phyloP scores from a whole-genome alignment of 2,113 vertebrate genomes.

The Chaetops frenatus region DNA sequence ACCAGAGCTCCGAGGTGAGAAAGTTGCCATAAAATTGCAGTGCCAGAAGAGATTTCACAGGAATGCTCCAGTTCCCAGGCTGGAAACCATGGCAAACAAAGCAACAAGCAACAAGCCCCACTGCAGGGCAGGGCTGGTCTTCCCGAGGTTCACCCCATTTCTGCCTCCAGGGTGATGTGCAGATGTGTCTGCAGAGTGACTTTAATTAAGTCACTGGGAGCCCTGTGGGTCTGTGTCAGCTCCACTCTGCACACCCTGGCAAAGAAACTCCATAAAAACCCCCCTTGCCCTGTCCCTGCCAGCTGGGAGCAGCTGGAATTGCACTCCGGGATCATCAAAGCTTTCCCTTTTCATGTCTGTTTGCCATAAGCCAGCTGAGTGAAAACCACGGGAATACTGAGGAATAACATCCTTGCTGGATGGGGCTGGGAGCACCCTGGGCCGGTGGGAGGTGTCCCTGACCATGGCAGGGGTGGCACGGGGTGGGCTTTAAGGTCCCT shows the following conservation, averaged over 20 bases:
- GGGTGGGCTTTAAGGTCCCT: not conserved
- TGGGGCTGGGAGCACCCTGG: not conserved
- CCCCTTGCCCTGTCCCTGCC: not conserved
- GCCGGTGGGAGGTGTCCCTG: not conserved
- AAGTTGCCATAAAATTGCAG: not conserved
- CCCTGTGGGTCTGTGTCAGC: not conserved
- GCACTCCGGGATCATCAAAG: not conserved
- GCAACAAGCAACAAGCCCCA: not conserved
- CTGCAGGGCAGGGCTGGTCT: not conserved
- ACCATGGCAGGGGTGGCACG: accelerated
- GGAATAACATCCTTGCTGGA: not conserved
- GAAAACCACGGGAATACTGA: not conserved
- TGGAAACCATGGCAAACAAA: not conserved
- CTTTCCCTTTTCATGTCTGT: not conserved
- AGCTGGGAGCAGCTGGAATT: conserved; percentile 1
- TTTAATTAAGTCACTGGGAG: not conserved
- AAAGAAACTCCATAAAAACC: not conserved
- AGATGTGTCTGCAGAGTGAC: not conserved
- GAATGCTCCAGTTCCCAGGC: not conserved
- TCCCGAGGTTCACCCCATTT: not conserved
- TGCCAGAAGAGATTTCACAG: not conserved
- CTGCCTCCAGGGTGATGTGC: not conserved
- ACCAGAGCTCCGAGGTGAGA: not conserved
- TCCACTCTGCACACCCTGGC: not conserved
- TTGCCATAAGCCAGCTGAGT: not conserved